phyloP scores from a whole-genome alignment of 2,113 vertebrate genomes.

The Gnathonemus echidnorhynchus region DNA sequence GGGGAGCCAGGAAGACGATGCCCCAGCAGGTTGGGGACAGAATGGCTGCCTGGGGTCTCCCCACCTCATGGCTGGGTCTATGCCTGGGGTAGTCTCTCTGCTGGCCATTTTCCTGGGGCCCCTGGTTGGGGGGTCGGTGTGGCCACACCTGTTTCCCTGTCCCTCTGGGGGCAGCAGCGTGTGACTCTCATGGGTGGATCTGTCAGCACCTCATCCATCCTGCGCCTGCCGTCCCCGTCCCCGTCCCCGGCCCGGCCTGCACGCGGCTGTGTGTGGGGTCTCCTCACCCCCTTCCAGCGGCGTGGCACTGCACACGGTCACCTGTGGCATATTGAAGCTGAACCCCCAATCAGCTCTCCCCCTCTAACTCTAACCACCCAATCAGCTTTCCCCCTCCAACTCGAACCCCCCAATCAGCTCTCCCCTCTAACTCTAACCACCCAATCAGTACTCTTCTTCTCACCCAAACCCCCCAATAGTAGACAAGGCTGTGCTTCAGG shows the following conservation, averaged over 20 bases:
- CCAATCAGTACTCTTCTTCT: not conserved
- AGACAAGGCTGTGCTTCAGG: not conserved
- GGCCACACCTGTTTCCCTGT: constrained; percentile 19
- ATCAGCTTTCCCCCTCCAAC: too few species aligned
- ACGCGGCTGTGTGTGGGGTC: not conserved
- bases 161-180: not conserved
- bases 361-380: not conserved
- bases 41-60: not conserved
- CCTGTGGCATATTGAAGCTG: not conserved
- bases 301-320: not conserved
- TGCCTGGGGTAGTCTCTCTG: not conserved
- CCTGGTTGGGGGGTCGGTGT: not conserved
- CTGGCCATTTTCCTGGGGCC: not conserved
- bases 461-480: not conserved
- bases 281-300: not conserved
- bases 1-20: not conserved
- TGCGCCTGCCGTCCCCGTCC: not conserved
- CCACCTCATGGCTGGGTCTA: not conserved
- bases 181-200: not conserved
- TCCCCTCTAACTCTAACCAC: not conserved
- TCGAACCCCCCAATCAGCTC: not conserved
- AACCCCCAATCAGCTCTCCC: not conserved
- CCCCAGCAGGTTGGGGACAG: constrained; percentile 13
- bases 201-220: constrained; percentile 18
- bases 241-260: not conserved